Percentiles rank a stretch among this genome's conserved stretches.
Conservation (phyloP, 1,140 invertebrate genomes). For the Sinella curviseta region DNA sequence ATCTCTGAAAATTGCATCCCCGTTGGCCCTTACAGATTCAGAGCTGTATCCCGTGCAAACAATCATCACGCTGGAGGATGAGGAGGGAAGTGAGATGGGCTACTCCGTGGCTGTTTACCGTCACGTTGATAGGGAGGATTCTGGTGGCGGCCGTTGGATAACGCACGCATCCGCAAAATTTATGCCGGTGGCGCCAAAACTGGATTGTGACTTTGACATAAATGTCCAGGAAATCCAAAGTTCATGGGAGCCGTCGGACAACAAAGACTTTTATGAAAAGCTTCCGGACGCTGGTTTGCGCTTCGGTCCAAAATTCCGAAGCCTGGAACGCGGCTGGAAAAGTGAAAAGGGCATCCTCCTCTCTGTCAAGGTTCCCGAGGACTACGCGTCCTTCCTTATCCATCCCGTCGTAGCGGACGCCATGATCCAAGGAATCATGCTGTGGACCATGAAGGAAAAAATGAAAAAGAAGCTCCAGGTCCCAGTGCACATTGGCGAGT, state of each 20-base stretch:
- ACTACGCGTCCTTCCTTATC: neutral
- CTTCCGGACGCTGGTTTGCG: constrained; percentile 32
- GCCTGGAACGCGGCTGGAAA: constrained; percentile 24
- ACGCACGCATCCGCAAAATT: neutral
- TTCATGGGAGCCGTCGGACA: neutral
- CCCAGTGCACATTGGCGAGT: neutral
- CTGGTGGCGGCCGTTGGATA: neutral
- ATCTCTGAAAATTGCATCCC: constrained; percentile 29
- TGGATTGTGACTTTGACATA: no score
- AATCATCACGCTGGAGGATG: neutral
- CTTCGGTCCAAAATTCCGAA: constrained; percentile 37
- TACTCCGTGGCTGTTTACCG: neutral
- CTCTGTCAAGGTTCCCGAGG: constrained; percentile 19
- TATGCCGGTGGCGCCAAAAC: neutral
- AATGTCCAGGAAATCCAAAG: no score
- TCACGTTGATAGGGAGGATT: neutral
- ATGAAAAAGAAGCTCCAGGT: neutral
- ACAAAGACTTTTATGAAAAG: constrained; percentile 25
- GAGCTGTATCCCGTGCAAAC: neutral
- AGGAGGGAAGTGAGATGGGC: neutral
- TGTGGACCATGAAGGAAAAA: constrained; percentile 2
- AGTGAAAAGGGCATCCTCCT: neutral
- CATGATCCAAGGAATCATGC: constrained; percentile 35
- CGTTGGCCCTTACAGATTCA: constrained; percentile 22
- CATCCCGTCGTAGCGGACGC: constrained; percentile 38